Base-by-base conservation (phyloP, 2,888 invertebrate species). In the Hyposoter didymator region DNA sequence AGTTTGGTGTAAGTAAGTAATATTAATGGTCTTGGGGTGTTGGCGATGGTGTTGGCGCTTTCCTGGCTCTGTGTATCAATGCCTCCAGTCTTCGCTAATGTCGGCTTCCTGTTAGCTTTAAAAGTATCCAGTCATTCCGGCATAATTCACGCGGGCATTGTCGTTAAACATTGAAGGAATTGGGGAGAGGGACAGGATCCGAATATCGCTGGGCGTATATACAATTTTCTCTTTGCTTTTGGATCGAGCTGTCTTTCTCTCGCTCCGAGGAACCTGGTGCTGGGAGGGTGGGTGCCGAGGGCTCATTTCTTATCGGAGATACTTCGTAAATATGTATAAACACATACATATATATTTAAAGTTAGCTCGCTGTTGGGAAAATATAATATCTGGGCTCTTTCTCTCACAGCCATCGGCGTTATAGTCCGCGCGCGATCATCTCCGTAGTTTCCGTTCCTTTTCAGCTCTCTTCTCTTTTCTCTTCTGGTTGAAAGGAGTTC, bases 41-140 rank as follows among this genome's bases (percentile, higher is more conserved):
- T 45, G 80, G 84, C 76, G 73, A 78, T 88, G 90, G 88, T 74
- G 55, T 55, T 79, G 14, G 75, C 74, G 75, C 74, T 66, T 75
- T 70, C 62, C 62, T 22, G 43, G 55, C 69, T 28, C 28, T 72
- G 67, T 82, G 90, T 92, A 93, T 94, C 93, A 93, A 93, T 93
- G 93, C 92, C 90, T 88, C 82, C 55, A 70, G 84, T 84, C 87
- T 90, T 85, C 87, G 90, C 90, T 93, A 93, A 93, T 92, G 93
- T 92, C 89, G 90, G 92, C 93, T 93, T 94, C 93, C 93, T 91
- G 74, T 67, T 74, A 91, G 90, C 92, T 93, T 92, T 91, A 92
- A 93, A 94, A 93, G 92, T 92, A 93, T 91, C 92, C 88, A 93
- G 93, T 94, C 94, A 93, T 92, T 93, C 91, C 89, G 90, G 92